A percentile compares a stretch with the other conserved stretches of the same genome.
phyloP scores from a whole-genome alignment of 2,888 invertebrate species.

The Cryptosula pallasiana region DNA sequence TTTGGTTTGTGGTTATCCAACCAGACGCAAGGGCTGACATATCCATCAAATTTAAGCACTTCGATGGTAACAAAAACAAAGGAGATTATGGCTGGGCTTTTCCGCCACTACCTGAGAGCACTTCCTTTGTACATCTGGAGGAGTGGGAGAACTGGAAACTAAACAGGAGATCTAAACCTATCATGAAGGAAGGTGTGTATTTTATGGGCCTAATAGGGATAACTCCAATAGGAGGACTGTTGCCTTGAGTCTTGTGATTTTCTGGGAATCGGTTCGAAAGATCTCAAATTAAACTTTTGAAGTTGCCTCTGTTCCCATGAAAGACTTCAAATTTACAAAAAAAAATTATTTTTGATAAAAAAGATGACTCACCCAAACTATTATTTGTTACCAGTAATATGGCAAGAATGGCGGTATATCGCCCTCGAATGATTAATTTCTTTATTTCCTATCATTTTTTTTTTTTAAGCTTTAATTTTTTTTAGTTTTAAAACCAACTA shows the following conservation, averaged over 20 bases:
- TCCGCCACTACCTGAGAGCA: neutral
- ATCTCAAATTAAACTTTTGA: no score
- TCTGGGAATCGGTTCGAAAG: no score
- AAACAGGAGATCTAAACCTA: neutral
- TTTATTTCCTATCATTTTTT: no score
- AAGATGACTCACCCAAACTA: no score
- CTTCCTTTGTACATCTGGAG: neutral
- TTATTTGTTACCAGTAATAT: no score
- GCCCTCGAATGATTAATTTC: no score
- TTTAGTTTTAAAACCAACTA: no score
- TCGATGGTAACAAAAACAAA: neutral
- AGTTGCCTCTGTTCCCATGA: no score
- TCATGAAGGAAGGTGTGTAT: neutral
- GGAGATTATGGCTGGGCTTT: neutral
- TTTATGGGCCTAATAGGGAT: neutral
- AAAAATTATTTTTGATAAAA: no score
- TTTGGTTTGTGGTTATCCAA: neutral
- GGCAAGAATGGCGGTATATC: no score
- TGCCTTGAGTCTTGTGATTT: neutral
- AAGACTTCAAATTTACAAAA: no score
- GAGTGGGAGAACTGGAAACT: neutral
- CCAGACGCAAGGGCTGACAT: neutral
- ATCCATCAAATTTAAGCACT: neutral
- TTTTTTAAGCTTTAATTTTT: no score
- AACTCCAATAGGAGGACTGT: neutral